These are phyloP conservation scores for Sylvia borin DNA, from an alignment of 2,797 vertebrate genomes.

Conservation along the genomic window DNA sequence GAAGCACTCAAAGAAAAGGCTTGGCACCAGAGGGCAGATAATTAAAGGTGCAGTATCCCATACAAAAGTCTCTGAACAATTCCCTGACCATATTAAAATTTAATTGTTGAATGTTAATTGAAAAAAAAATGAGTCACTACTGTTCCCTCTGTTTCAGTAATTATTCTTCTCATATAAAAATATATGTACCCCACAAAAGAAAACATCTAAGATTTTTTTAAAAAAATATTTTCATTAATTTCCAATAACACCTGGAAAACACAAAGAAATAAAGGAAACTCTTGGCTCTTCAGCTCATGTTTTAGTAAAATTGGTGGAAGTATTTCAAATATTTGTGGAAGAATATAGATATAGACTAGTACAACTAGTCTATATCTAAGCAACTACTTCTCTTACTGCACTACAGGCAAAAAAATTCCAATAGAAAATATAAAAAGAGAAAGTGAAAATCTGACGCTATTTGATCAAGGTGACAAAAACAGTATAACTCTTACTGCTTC, in stretches of 20 bases:
- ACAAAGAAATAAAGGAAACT: background rate
- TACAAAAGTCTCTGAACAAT: conserved; percentile 82
- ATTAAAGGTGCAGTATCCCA: conserved; percentile 82
- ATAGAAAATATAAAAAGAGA: background rate
- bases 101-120: conserved; percentile 85
- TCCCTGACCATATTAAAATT: conserved; percentile 85
- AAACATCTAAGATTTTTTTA: background rate
- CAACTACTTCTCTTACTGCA: background rate
- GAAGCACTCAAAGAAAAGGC: conserved; percentile 80
- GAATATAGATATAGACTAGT: background rate
- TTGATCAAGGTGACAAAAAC: background rate
- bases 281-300: background rate
- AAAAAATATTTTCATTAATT: background rate
- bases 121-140: conserved; percentile 76
- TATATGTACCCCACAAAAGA: conserved; percentile 34
- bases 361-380: too few species aligned
- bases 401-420: background rate
- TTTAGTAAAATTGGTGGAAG: background rate
- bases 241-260: background rate
- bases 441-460: background rate
- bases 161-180: conserved; percentile 75
- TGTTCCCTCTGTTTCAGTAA: conserved; percentile 74
- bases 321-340: background rate
- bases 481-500: background rate
- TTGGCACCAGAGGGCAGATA: conserved; percentile 83